Evolutionary conservation across 1,140 invertebrate genomes (phyloP), one percentile per base, ranked within the genome.

Genomic region (Popillia japonica): DNA sequence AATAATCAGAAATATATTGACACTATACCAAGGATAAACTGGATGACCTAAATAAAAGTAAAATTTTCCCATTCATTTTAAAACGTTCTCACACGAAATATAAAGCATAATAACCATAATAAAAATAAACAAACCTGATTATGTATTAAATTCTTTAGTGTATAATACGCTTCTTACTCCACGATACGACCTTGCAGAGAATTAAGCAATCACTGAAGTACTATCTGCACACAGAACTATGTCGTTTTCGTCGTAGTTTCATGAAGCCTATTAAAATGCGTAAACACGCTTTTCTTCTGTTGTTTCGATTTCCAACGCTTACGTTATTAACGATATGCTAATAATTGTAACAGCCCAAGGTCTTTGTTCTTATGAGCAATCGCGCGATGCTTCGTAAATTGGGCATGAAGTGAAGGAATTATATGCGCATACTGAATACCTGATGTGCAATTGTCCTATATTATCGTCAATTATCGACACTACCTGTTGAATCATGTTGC

Each of bases 321-420:
- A 55, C 48, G 17, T 55, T 14, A 55, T 55, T 55, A 55, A 55
- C 48, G 48, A 55, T 55, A 55, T 55, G 48, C 48, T 55, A 55
- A 55, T 55, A 17, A 2, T 0, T 55, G 4, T 17, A 17, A n/a
- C 48, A 17, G 14, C 48, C 0, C 48, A 55, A 55, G 48, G 48
- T 55, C 17, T 17, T 55, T 3, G 14, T 55, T 55, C 48, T 55
- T n/a, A 17, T 55, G n/a, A 17, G 48, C 14, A 55, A 55, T 55
- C 48, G 48, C 17, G 48, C 48, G 48, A 14, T 3, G 48, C 48
- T 55, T 55, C 48, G 48, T 17, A 55, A 55, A 55, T 55, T 55
- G 48, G 48, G 48, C 48, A 55, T 55, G 48, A 55, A 55, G 17
- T 17, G 48, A 55, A 55, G 11, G 17, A 55, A 55, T 55, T 55